Evolutionary conservation across 2,113 vertebrate species (phyloP).

Genomic region (Oreotragus oreotragus): DNA sequence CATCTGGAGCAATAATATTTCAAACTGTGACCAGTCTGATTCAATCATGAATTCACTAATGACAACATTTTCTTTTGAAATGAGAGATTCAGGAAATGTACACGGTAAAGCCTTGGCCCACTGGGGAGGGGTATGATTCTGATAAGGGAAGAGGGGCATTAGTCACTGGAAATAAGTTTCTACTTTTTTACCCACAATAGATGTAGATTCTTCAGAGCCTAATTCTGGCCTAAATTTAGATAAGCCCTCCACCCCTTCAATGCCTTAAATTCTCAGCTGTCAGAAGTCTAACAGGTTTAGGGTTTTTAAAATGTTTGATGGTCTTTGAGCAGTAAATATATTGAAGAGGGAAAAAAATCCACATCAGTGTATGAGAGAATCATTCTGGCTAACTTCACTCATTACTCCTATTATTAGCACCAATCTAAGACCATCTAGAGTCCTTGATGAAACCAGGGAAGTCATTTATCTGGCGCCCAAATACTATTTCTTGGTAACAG

Average conservation of each 20-base stretch:
- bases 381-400: not conserved
- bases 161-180: constrained; percentile 3
- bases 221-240: not conserved
- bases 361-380: not conserved
- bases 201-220: not conserved
- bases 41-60: not conserved
- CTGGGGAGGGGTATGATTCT: not conserved
- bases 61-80: not conserved
- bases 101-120: not conserved
- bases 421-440: not conserved
- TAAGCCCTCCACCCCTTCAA: not conserved
- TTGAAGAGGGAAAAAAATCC: not conserved
- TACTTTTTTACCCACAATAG: not conserved
- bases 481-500: not conserved
- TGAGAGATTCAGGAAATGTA: not conserved
- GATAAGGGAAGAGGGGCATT: not conserved
- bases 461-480: not conserved
- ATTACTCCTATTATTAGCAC: not conserved
- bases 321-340: not conserved
- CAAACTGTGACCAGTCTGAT: not conserved
- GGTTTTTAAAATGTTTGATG: not conserved
- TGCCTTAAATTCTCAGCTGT: constrained; percentile 15
- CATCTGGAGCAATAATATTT: not conserved
- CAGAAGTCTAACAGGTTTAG: not conserved
- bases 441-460: not conserved